A percentile compares a stretch with the other conserved stretches of the same genome.
These are phyloP conservation scores for Urocyon cinereoargenteus DNA, from an alignment of 2,797 vertebrate genomes.

Conservation along the genomic window DNA sequence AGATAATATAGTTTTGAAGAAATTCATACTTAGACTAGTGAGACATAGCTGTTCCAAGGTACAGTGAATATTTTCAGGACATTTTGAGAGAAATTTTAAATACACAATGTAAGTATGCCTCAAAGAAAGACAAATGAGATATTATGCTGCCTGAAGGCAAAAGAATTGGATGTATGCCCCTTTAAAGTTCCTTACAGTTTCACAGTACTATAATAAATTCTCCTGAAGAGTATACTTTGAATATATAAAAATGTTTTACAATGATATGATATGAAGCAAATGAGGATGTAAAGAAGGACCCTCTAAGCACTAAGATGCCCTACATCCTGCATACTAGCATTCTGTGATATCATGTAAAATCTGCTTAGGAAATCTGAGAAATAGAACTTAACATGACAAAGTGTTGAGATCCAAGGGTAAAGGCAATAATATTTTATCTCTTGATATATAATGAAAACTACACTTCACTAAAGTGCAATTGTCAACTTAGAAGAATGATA, in stretches of 20 bases:
- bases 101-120: background rate
- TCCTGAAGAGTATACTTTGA: background rate
- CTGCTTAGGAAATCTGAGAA: conserved; percentile 66
- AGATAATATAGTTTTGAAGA: conserved; percentile 23
- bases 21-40: background rate
- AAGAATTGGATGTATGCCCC: background rate
- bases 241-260: conserved; percentile 44
- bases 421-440: conserved; percentile 34
- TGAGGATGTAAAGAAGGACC: background rate
- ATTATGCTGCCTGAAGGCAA: background rate
- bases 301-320: conserved; percentile 1
- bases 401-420: conserved; percentile 45
- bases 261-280: conserved; percentile 33
- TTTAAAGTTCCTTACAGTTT: background rate
- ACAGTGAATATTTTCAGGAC: conserved; percentile 37
- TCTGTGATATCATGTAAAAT: conserved; percentile 36
- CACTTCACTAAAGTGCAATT: conserved; percentile 57
- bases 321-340: background rate
- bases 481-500: conserved; percentile 52
- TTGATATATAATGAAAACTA: conserved; percentile 54
- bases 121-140: conserved; percentile 35
- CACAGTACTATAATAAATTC: background rate
- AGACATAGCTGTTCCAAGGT: conserved; percentile 29
- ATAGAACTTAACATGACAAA: conserved; percentile 61
- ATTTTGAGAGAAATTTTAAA: conserved; percentile 41